Evolutionary conservation across 2,797 vertebrate genomes (phyloP).

Genomic region (Argyrosomus regius): DNA sequence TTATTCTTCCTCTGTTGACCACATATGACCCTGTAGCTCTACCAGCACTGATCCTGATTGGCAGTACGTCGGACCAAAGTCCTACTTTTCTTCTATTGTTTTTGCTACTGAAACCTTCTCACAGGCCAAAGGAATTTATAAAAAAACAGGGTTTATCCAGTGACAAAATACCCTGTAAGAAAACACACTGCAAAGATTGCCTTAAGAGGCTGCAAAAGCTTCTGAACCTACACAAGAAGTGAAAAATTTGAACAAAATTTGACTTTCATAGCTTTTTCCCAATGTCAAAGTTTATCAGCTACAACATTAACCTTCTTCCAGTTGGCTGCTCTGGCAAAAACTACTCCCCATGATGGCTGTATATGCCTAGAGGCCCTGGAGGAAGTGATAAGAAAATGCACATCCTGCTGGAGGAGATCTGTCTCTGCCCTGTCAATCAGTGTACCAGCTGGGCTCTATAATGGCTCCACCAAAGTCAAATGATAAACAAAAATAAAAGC

Average conservation of each 20-base stretch:
- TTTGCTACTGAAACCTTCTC: constrained; percentile 38
- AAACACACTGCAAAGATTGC: background rate
- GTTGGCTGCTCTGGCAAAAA: constrained; percentile 26
- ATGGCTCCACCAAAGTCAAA: constrained; percentile 9
- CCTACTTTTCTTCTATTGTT: constrained; percentile 51
- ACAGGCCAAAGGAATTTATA: constrained; percentile 44
- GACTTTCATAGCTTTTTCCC: background rate
- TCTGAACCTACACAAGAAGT: background rate
- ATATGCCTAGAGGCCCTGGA: constrained; percentile 34
- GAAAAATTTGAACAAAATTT: background rate
- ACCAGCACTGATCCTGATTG: constrained; percentile 37
- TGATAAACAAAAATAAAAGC: constrained; percentile 17
- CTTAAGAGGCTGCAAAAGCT: constrained; percentile 13
- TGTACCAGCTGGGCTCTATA: constrained; percentile 15
- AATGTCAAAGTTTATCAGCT: background rate
- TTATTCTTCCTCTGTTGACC: constrained; percentile 9
- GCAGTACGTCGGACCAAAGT: constrained; percentile 52
- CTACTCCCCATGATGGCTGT: background rate
- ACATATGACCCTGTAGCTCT: constrained; percentile 17
- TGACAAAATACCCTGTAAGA: too few relatives aligned
- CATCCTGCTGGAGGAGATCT: constrained; percentile 59
- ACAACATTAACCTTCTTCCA: constrained; percentile 16
- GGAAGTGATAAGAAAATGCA: constrained; percentile 76
- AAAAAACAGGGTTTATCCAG: constrained; percentile 48
- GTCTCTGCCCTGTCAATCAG: constrained; percentile 63